Percentiles rank a stretch among this genome's conserved stretches.
Evolutionary conservation across 2,113 vertebrate species (phyloP).

Genomic region (Sphyrna mokarran): DNA sequence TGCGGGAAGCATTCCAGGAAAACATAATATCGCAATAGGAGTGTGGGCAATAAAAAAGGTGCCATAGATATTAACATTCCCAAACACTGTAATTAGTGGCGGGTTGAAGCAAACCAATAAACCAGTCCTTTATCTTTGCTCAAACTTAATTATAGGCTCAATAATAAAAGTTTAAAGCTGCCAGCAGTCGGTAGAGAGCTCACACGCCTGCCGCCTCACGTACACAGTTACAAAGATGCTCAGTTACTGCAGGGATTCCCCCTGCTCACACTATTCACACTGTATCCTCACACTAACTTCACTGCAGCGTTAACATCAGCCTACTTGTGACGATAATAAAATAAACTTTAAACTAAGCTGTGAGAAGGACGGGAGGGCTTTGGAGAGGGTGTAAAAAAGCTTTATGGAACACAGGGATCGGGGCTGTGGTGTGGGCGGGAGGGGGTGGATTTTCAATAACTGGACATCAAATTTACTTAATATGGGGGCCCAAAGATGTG

Average conservation of each 20-base stretch:
- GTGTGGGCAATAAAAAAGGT: background rate
- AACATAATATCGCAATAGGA: background rate
- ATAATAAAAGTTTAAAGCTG: background rate
- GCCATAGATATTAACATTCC: constrained; percentile 11
- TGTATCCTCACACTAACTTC: too few species aligned
- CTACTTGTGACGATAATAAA: too few species aligned
- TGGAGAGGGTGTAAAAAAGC: background rate
- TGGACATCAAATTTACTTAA: too few species aligned
- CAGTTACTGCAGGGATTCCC: too few species aligned
- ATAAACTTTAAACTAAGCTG: too few species aligned
- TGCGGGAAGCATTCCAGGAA: background rate
- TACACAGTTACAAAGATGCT: background rate
- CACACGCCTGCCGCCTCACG: background rate
- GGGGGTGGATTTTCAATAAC: too few species aligned
- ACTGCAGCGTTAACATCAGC: too few species aligned
- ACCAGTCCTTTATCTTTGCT: background rate
- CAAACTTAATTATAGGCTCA: background rate
- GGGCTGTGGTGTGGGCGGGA: too few species aligned
- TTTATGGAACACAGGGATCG: background rate
- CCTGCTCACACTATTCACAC: too few species aligned
- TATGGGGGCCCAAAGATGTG: too few species aligned
- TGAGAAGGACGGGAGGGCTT: background rate
- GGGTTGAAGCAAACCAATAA: background rate
- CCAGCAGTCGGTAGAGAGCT: background rate
- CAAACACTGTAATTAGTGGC: background rate